Conservation (phyloP, 2,113 vertebrate species). For the Xerus inauris region DNA sequence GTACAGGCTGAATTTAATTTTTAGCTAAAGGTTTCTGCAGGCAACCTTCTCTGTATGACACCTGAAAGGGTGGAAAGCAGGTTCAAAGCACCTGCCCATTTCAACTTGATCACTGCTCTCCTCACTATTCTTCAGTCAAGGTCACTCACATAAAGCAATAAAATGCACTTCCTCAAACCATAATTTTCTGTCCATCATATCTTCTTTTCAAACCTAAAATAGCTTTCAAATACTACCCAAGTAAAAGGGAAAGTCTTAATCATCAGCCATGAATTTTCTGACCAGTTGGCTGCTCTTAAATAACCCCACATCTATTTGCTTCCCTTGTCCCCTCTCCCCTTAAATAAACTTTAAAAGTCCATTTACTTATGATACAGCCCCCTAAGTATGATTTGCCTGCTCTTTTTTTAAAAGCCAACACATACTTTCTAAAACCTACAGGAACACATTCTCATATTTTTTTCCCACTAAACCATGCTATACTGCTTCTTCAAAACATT, state of each 20-base stretch:
- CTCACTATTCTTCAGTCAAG: neutral
- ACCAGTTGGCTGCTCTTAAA: constrained; percentile 12
- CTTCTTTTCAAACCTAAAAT: constrained; percentile 43
- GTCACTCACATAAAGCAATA: constrained; percentile 24
- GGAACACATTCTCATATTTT: neutral
- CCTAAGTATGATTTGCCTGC: neutral
- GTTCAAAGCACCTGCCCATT: neutral
- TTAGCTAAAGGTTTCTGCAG: neutral
- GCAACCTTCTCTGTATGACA: neutral
- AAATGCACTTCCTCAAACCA: neutral
- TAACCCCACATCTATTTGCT: neutral
- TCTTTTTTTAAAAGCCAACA: constrained; percentile 3
- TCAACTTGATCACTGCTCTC: neutral
- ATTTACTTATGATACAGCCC: neutral
- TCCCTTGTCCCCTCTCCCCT: neutral
- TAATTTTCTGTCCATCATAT: constrained; percentile 7
- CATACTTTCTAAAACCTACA: neutral
- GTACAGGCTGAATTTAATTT: neutral
- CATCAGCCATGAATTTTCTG: neutral
- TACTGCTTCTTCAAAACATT: constrained; percentile 6
- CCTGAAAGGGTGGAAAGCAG: neutral
- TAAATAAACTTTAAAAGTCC: neutral
- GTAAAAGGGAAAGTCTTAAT: constrained; percentile 40
- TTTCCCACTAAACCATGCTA: neutral
- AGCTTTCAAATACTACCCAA: constrained; percentile 15